These are phyloP conservation scores for Muntiacus muntjak DNA, from an alignment of 2,113 vertebrate species.

Conservation along the genomic window DNA sequence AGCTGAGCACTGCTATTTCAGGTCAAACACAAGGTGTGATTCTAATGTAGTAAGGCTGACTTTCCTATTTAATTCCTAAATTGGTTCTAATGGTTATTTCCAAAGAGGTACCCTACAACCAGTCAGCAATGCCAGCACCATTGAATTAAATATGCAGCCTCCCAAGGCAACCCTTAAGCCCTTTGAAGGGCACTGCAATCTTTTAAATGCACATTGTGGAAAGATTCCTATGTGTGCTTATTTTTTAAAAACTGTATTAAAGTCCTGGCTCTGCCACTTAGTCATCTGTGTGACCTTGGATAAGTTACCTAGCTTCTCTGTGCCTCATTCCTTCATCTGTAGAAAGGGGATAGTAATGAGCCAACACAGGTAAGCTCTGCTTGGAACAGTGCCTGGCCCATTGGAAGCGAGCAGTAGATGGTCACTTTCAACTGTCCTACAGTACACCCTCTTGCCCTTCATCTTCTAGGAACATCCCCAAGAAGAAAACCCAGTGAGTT, in stretches of 20 bases:
- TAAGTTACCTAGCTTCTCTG: not conserved
- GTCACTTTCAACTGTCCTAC: not conserved
- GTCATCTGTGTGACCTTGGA: not conserved
- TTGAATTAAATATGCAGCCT: not conserved
- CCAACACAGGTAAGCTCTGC: not conserved
- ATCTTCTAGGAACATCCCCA: not conserved
- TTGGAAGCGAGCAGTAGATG: not conserved
- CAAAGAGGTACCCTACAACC: not conserved
- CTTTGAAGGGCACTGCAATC: not conserved
- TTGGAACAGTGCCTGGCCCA: not conserved
- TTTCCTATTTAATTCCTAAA: slow-evolving; percentile 21
- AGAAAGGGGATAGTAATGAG: not conserved
- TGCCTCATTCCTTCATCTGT: not conserved
- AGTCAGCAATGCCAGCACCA: not conserved
- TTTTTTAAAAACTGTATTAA: not conserved
- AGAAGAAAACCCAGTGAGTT: not conserved
- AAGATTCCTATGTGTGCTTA: not conserved
- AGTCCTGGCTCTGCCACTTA: not conserved
- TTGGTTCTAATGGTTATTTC: not conserved
- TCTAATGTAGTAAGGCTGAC: not conserved
- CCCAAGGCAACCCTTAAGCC: not conserved
- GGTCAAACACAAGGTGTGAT: slow-evolving; percentile 2
- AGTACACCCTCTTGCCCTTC: not conserved
- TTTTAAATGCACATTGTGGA: not conserved
- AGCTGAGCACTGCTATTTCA: not conserved